Conservation (phyloP, 2,888 invertebrate genomes). For the Euspilapteryx auroguttella region DNA sequence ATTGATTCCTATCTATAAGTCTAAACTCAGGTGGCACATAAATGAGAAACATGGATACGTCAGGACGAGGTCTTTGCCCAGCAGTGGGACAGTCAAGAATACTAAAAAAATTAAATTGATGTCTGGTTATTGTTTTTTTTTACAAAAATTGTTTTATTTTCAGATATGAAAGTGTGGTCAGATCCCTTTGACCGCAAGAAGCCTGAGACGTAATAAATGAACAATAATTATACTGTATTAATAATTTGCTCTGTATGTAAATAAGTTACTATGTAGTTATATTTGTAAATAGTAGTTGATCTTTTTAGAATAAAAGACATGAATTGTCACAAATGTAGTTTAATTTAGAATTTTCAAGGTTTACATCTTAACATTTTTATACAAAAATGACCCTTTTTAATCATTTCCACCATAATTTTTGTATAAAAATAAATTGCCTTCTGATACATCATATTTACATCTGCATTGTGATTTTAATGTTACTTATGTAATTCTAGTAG, state of each 20-base stretch:
- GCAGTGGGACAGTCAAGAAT: too few species aligned
- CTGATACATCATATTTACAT: constrained; percentile 36
- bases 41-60: too few species aligned
- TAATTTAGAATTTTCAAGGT: too few species aligned
- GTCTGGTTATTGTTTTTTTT: too few species aligned
- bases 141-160: too few species aligned
- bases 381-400: constrained; percentile 32
- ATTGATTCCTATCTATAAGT: too few species aligned
- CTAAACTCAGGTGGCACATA: too few species aligned
- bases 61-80: too few species aligned
- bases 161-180: constrained; percentile 65
- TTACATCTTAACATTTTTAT: constrained; percentile 3
- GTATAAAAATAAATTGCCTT: constrained; percentile 42
- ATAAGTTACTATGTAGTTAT: not conserved
- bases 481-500: not conserved
- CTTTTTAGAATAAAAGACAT: too few species aligned
- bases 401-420: constrained; percentile 36
- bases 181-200: constrained; percentile 61
- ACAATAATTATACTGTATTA: constrained; percentile 6
- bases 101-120: too few species aligned
- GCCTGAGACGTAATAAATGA: constrained; percentile 19
- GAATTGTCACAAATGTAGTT: too few species aligned
- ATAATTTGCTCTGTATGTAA: not conserved
- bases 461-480: constrained; percentile 3
- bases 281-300: too few species aligned